phyloP scores from a whole-genome alignment of 2,113 vertebrate genomes.

The Clinocottus analis region DNA sequence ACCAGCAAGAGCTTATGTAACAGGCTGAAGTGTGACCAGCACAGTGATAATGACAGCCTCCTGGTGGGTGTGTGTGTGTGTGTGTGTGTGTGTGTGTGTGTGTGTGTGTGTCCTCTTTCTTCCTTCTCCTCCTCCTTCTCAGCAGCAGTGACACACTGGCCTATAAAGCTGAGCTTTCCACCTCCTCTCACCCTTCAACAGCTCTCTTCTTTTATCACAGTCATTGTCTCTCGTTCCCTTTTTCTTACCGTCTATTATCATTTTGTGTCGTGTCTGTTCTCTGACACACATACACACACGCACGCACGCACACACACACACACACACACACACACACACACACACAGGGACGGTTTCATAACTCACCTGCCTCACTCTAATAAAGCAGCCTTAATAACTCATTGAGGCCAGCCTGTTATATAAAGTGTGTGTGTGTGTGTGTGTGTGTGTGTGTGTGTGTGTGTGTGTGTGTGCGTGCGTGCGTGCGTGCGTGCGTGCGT shows the following conservation, averaged over 20 bases:
- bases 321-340: not conserved
- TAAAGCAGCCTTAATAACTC: slow-evolving; percentile 64
- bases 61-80: not conserved
- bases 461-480: slow-evolving; percentile 7
- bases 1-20: slow-evolving; percentile 1
- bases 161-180: slow-evolving; percentile 60
- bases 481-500: slow-evolving; percentile 2
- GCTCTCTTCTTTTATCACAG: slow-evolving; percentile 8
- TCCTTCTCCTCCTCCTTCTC: slow-evolving; percentile 6
- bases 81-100: not conserved
- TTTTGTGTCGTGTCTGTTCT: not conserved
- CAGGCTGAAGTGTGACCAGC: slow-evolving; percentile 5
- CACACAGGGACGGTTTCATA: slow-evolving; percentile 57
- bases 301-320: too few species aligned
- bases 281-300: slow-evolving; percentile 3
- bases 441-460: slow-evolving; percentile 6
- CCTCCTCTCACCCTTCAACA: slow-evolving; percentile 35
- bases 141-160: slow-evolving; percentile 77
- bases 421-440: slow-evolving; percentile 37
- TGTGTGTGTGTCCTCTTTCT: not conserved
- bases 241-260: not conserved
- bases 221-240: not conserved
- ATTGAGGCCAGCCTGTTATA: slow-evolving; percentile 58
- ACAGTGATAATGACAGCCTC: not conserved
- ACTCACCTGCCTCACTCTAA: slow-evolving; percentile 64